Conservation (phyloP, 2,797 vertebrate genomes). For the Mallotus villosus region DNA sequence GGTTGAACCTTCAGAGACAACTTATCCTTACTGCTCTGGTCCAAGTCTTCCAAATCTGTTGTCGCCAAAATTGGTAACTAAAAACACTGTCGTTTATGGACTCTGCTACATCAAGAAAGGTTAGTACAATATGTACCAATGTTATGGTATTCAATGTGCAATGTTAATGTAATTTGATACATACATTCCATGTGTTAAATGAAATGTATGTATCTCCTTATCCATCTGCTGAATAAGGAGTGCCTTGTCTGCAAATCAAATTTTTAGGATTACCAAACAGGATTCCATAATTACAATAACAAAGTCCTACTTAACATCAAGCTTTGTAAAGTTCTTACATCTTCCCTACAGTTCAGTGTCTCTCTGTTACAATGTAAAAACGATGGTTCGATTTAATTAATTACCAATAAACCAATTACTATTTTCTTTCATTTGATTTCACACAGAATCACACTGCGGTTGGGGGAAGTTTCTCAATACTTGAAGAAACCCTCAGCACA, state of each 20-base stretch:
- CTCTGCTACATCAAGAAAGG: not conserved
- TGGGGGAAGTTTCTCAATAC: not conserved
- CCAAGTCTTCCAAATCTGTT: not conserved
- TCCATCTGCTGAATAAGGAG: not conserved
- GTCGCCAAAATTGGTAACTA: not conserved
- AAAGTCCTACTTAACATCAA: not conserved
- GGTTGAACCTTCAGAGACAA: too few relatives aligned
- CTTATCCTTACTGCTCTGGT: too few relatives aligned
- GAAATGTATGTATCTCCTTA: too few relatives aligned
- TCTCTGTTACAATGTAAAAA: not conserved
- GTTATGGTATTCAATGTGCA: not conserved
- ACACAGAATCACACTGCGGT: conserved; percentile 2
- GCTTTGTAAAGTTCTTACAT: not conserved
- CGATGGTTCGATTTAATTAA: not conserved
- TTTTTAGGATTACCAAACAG: not conserved
- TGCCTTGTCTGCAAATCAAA: not conserved
- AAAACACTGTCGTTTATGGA: not conserved
- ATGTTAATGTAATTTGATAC: not conserved
- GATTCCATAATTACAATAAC: not conserved
- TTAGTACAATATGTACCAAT: not conserved
- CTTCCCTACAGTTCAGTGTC: not conserved
- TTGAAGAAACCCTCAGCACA: not conserved
- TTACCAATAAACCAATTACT: too few relatives aligned
- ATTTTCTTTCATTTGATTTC: not conserved
- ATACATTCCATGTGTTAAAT: not conserved